These are phyloP conservation scores for Nemurella pictetii DNA, from an alignment of 2,888 invertebrate genomes.

Conservation along the genomic window DNA sequence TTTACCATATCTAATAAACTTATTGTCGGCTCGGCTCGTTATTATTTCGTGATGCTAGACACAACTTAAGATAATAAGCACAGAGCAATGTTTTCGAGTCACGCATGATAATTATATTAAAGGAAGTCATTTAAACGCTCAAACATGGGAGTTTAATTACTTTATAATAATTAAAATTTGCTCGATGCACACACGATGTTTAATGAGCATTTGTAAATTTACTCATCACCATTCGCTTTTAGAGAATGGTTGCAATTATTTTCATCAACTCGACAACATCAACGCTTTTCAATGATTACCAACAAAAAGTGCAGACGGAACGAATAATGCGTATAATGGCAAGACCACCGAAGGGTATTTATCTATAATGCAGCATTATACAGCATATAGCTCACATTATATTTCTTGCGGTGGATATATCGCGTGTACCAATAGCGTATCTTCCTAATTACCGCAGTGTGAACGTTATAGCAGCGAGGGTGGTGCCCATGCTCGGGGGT, in stretches of 20 bases:
- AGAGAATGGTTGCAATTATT: neutral
- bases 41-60: neutral
- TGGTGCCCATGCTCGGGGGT: neutral
- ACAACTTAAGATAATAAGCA: neutral
- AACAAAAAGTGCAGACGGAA: neutral
- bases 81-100: neutral
- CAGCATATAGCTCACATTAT: neutral
- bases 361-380: neutral
- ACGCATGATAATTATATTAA: neutral
- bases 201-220: neutral
- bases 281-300: neutral
- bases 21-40: neutral
- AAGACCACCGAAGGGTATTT: too few relatives aligned
- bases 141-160: neutral
- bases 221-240: neutral
- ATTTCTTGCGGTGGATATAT: neutral
- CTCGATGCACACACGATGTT: neutral
- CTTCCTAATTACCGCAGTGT: conserved; percentile 7
- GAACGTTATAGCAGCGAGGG: neutral
- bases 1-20: neutral
- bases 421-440: neutral
- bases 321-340: neutral
- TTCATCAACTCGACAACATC: neutral
- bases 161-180: neutral
- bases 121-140: neutral